phyloP scores from a whole-genome alignment of 2,888 invertebrate species.

The Tipula helvola region DNA sequence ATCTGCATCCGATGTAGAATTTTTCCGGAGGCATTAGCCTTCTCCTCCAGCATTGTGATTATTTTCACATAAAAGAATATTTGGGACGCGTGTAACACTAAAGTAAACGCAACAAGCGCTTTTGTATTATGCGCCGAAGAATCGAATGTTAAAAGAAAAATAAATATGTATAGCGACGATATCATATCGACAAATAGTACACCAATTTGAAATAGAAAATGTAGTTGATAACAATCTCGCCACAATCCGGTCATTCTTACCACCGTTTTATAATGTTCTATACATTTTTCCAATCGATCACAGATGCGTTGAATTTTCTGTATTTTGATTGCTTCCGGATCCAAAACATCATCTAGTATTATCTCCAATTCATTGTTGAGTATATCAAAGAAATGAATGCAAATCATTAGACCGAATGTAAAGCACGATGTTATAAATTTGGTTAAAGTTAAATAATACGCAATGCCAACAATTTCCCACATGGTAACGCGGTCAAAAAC shows the following conservation, averaged over 20 bases:
- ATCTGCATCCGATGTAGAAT: neutral
- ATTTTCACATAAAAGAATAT: neutral
- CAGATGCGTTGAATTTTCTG: neutral
- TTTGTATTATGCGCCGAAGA: neutral
- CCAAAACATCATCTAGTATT: neutral
- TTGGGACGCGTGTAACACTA: neutral
- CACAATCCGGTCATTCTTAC: neutral
- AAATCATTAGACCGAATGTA: neutral
- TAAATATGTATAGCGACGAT: neutral
- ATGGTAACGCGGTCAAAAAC: neutral
- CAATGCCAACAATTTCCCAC: neutral
- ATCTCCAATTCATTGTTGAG: neutral
- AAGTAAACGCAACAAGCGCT: neutral
- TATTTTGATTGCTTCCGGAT: neutral
- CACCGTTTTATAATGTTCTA: neutral
- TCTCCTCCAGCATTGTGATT: neutral
- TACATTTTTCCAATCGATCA: neutral
- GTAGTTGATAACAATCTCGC: neutral
- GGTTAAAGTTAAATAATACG: neutral
- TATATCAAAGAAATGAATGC: neutral
- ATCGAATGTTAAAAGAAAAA: neutral
- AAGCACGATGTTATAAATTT: neutral
- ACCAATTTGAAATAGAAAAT: neutral
- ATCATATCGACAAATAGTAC: neutral
- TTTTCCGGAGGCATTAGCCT: neutral